A percentile compares a stretch with the other conserved stretches of the same genome.
phyloP scores from a whole-genome alignment of 2,113 vertebrate genomes.

The Eulacestoma nigropectus region DNA sequence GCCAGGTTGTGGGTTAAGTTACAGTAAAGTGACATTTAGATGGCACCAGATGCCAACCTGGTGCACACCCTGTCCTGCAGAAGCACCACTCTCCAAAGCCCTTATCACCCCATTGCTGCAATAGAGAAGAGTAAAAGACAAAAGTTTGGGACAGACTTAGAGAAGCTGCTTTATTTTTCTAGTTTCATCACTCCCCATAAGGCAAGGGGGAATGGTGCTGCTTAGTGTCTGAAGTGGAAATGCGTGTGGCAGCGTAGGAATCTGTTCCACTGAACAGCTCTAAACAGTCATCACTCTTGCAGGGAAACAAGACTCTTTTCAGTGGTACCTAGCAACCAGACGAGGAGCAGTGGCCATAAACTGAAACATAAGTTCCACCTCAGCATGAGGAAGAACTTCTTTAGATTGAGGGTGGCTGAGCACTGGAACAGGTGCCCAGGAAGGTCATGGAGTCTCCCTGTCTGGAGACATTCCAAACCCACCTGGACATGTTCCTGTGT shows the following conservation, averaged over 20 bases:
- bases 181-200: not conserved
- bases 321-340: not conserved
- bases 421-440: not conserved
- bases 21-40: not conserved
- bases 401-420: not conserved
- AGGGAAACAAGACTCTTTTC: not conserved
- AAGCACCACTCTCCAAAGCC: not conserved
- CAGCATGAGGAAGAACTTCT: not conserved
- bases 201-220: not conserved
- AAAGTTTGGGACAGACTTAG: not conserved
- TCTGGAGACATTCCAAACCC: not conserved
- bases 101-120: not conserved
- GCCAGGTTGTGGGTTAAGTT: not conserved
- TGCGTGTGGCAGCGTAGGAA: fast-evolving
- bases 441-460: not conserved
- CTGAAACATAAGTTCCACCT: not conserved
- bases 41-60: not conserved
- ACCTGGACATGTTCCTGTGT: not conserved
- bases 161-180: not conserved
- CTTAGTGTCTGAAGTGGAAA: not conserved
- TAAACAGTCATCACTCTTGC: not conserved
- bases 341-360: not conserved
- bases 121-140: not conserved
- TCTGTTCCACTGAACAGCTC: not conserved
- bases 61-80: not conserved